These are phyloP conservation scores for Alviniconcha marisindica DNA, from an alignment of 1,140 invertebrate species.

Conservation along the genomic window DNA sequence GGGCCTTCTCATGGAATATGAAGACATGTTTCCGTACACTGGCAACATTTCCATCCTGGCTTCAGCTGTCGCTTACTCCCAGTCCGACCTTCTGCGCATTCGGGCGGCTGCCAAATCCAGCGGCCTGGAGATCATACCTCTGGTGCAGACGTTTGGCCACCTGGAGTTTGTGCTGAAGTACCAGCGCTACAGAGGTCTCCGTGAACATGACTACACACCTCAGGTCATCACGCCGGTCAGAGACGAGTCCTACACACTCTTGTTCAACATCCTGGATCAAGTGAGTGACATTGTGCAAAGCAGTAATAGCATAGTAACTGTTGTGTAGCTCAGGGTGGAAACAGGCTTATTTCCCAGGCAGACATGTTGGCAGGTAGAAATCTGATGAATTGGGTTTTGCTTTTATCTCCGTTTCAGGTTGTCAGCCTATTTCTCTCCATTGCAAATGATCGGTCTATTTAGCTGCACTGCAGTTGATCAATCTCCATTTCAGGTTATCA, in stretches of 20 bases:
- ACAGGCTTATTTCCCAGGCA: too few relatives aligned
- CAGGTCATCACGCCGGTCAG: slow-evolving; percentile 90
- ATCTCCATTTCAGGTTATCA: too few relatives aligned
- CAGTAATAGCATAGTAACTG: too few relatives aligned
- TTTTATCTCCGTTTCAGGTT: too few relatives aligned
- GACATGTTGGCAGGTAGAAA: too few relatives aligned
- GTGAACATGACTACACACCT: slow-evolving; percentile 84
- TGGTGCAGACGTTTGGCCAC: slow-evolving; percentile 97
- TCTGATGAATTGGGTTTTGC: too few relatives aligned
- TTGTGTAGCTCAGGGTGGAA: too few relatives aligned
- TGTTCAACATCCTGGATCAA: slow-evolving; percentile 89
- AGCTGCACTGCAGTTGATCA: too few relatives aligned
- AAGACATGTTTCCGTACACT: slow-evolving; percentile 96
- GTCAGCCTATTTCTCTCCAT: too few relatives aligned
- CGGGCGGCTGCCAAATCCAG: slow-evolving; percentile 81
- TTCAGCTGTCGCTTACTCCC: slow-evolving; percentile 75
- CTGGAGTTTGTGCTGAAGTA: slow-evolving; percentile 87
- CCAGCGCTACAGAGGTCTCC: slow-evolving; percentile 83
- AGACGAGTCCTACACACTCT: slow-evolving; percentile 82
- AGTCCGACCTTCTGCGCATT: slow-evolving; percentile 81
- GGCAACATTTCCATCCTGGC: slow-evolving; percentile 82
- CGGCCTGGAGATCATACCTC: slow-evolving; percentile 89
- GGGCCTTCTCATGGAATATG: slow-evolving; percentile 94
- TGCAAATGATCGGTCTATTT: too few relatives aligned
- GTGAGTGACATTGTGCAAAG: slow-evolving; percentile 10